Base-by-base conservation (phyloP, 2,113 vertebrate genomes). In the Taxidea taxus region DNA sequence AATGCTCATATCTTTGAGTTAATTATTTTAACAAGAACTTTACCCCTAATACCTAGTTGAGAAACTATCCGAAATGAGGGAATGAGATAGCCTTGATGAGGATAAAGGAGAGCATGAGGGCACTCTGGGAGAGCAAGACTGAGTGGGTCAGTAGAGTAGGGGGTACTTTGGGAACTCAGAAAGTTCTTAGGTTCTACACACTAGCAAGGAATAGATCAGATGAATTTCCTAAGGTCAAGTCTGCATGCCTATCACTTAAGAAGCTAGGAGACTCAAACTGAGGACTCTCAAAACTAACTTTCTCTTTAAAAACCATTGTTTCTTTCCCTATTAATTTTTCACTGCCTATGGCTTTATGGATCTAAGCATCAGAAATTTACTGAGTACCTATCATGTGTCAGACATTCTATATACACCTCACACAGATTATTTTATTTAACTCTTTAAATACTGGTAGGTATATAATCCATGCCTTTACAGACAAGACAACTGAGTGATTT, bases 71-170 rank as follows among this genome's bases (percentile, higher is more conserved):
- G 2, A 21, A 56, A 1, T 27, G n/a, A 93, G 6, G 15, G 12
- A 20, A 44, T 25, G 27, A 51, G 27, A 51, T 3, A 0, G 29
- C 23, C 39, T 58, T 31, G 2, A 44, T 7, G 21, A 3, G 4
- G 0, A 37, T 51, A 15, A 62, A 93, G 39, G 6, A 21, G 10
- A 34, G 0, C 0, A 37, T 34, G 12, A 47, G 25, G 58, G 2
- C 2, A 13, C 2, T 31, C 1, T 1, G 2, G 11, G 34, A 14
- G 8, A 42, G 68, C 27, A 49, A 44, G 23, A 42, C 7, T 42
- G 16, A 74, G 47, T 37, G 9, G 13, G 18, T 47, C 37, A 68
- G 4, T 0, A 70, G 6, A 11, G 21, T 3, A 14, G 6, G 49
- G 6, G 37, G 13, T 4, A 34, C 27, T 37, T 25, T 29, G 70